Evolutionary conservation across 1,140 invertebrate genomes (phyloP), one percentile per base, ranked within the genome.

Genomic region (Sitophilus oryzae): DNA sequence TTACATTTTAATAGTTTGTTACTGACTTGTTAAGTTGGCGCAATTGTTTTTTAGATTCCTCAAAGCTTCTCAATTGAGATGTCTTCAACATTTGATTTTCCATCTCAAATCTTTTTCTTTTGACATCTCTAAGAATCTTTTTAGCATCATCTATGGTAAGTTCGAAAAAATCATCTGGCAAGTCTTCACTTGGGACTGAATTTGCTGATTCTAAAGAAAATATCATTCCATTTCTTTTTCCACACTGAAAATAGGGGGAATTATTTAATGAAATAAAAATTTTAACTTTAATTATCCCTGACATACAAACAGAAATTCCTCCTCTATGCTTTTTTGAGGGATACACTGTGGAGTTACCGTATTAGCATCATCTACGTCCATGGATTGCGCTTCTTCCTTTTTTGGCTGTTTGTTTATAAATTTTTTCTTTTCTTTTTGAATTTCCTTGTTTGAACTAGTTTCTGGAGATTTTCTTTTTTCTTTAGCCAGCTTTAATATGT

Each of bases 111-210:
- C 82, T 76, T 44, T 76, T 75, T 67, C 79, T 78, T 68, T 82
- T 82, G 16, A 88, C 74, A 64, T 91, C 85, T 37, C 79, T 73
- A 21, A 89, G 74, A 11, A 93, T 74, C 66, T 76, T 77, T 62
- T 79, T 80, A 0, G 90, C 79, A 75, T 93, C 90, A 50, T 84
- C 78, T 16, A 88, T 75, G 16, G 87, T 89, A 14, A 91, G 66
- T 54, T 91, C 86, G 73, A 86, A 94, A 67, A 93, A 93, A 58
- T 85, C 85, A 71, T 93, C 89, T 11, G 87, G 82, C 22, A 88
- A 66, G 51, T 89, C 85, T 52, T 84, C 77, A 46, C 60, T 64
- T 1, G 74, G 67, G 46, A 79, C 68, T 25, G 77, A 73, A 67
- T 77, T 69, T 4, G 75, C 70, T 1, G 70, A 73, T 59, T 82